Percentiles rank a stretch among this genome's conserved stretches.
Evolutionary conservation across 2,888 invertebrate species (phyloP).

Genomic region (Rhamphomyia laevipes): DNA sequence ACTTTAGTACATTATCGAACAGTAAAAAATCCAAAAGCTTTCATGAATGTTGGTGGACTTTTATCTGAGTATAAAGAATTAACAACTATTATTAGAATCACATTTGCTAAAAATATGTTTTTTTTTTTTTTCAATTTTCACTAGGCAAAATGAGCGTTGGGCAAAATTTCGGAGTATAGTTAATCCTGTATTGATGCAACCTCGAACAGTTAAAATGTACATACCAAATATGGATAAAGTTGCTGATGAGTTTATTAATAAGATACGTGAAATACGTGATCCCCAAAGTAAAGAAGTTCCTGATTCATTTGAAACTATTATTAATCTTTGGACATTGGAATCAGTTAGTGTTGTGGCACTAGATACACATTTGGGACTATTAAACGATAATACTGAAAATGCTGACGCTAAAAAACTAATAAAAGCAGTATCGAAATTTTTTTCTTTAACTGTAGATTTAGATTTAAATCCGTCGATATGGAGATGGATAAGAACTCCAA

Average conservation of each 20-base stretch:
- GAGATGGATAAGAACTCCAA: constrained; percentile 16
- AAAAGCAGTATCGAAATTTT: constrained; percentile 7
- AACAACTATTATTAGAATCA: not conserved
- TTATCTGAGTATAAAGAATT: constrained; percentile 21
- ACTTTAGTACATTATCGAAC: constrained; percentile 37
- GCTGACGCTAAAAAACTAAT: constrained; percentile 6
- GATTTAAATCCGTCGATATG: constrained; percentile 19
- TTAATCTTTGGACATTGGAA: constrained; percentile 46
- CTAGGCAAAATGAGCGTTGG: constrained; percentile 42
- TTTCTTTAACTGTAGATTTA: constrained; percentile 11
- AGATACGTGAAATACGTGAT: constrained; percentile 22
- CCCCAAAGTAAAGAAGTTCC: constrained; percentile 25
- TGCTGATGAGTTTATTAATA: constrained; percentile 28
- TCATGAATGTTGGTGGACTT: constrained; percentile 16
- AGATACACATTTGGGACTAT: constrained; percentile 21
- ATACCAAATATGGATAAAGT: constrained; percentile 39
- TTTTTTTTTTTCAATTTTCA: too few species aligned
- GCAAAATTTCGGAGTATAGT: constrained; percentile 49
- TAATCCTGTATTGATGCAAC: constrained; percentile 51
- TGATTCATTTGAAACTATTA: constrained; percentile 36
- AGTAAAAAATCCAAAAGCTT: constrained; percentile 28
- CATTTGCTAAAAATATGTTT: not conserved
- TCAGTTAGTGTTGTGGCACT: constrained; percentile 32
- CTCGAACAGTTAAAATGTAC: constrained; percentile 42
- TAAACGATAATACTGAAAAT: constrained; percentile 12